Conservation (phyloP, 2,797 vertebrate species). For the Hyperoplus lanceolatus region DNA sequence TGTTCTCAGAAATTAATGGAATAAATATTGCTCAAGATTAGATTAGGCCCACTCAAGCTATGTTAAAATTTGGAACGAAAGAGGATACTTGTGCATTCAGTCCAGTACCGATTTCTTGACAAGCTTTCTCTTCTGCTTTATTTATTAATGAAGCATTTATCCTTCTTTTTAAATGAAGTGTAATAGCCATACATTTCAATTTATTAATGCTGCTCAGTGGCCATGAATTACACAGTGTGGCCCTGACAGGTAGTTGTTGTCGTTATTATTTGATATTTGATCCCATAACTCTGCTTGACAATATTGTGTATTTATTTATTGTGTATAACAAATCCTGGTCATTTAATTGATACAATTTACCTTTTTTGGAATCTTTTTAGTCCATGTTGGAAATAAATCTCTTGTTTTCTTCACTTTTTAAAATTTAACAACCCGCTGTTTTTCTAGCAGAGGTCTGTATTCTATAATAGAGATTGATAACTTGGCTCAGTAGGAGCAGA, state of each 20-base stretch:
- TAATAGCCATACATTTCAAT: slow-evolving; percentile 58
- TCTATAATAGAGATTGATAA: slow-evolving; percentile 64
- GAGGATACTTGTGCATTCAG: slow-evolving; percentile 31
- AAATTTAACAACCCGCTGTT: slow-evolving; percentile 64
- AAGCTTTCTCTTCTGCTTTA: slow-evolving; percentile 47
- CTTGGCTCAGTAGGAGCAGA: slow-evolving; percentile 57
- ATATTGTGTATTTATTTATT: slow-evolving; percentile 15
- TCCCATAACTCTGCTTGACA: slow-evolving; percentile 18
- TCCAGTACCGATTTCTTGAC: slow-evolving; percentile 17
- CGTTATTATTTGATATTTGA: slow-evolving; percentile 52
- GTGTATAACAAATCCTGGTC: neutral
- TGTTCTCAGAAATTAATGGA: slow-evolving; percentile 3
- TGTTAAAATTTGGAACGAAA: neutral
- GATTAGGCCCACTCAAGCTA: slow-evolving; percentile 8
- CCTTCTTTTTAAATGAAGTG: slow-evolving; percentile 37
- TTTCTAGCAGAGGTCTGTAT: slow-evolving; percentile 29
- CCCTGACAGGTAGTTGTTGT: slow-evolving; percentile 51
- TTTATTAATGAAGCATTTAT: slow-evolving; percentile 64
- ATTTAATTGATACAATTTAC: slow-evolving; percentile 11
- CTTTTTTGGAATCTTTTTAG: slow-evolving; percentile 29
- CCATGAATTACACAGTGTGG: slow-evolving; percentile 47
- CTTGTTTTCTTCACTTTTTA: slow-evolving; percentile 49
- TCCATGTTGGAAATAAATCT: slow-evolving; percentile 45
- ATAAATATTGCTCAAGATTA: neutral
- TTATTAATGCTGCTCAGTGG: slow-evolving; percentile 52